Base-by-base conservation (phyloP, 1,140 invertebrate genomes). In the Neodiprion fabricii region DNA sequence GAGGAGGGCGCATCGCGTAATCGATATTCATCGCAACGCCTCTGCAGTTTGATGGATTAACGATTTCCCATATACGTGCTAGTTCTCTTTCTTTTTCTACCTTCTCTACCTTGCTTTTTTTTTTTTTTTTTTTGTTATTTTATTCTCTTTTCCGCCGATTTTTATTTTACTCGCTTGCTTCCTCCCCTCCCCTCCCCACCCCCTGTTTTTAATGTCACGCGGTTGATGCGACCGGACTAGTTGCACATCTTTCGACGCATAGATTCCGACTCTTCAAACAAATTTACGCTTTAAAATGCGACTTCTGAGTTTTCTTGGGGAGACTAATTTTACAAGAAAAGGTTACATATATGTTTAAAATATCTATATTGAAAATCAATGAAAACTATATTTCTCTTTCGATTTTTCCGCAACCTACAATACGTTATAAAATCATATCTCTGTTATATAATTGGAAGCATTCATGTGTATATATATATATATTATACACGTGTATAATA, bases 1-100 rank as follows among this genome's bases (percentile, higher is more conserved):
- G 53, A 61, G n/a, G 53, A 40, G 53, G 53, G 53, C 53, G 53
- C 53, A 9, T 61, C 53, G n/a, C n/a, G 53, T 61, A 61, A 61
- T 61, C 53, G 53, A 61, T 61, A 61, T 61, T 61, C 53, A 61
- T 14, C 11, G 53, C 53, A 9, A 61, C 53, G 53, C 53, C 53
- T 61, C 53, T 61, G 53, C 11, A 40, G 28, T 14, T 61, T 61
- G 53, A 61, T 17, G 53, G 53, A 17, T 61, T 61, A 61, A 61
- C 53, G 53, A 61, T 61, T 61, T 14, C 53, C n/a, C n/a, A 17
- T 14, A 14, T 61, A 14, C n/a, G 28, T 40, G 28, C 5, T 40
- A 2, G 2, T 61, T 14, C n/a, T 61, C n/a, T 40, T 40, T 5
- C 5, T 40, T 40, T 14, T 61, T 61, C 7, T n/a, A 9, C 9